These are phyloP conservation scores for Cyanoderma ruficeps DNA, from an alignment of 2,113 vertebrate species.

Conservation along the genomic window DNA sequence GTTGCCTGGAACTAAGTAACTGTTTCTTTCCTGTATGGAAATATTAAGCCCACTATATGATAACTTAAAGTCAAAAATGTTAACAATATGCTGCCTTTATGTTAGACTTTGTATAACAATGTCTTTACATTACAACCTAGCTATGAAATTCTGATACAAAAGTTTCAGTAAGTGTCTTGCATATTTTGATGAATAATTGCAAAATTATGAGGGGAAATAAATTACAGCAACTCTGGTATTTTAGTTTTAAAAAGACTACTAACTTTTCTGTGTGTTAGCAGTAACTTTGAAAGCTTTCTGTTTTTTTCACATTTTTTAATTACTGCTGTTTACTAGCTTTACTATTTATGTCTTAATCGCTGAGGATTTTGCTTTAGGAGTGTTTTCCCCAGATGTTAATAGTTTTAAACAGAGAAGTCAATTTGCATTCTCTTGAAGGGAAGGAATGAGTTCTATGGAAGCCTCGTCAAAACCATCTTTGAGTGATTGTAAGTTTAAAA, in stretches of 20 bases:
- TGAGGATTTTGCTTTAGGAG: neutral
- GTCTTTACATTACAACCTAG: constrained; percentile 37
- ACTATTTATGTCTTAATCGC: neutral
- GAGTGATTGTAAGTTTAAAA: neutral
- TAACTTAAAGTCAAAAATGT: constrained; percentile 66
- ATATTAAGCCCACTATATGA: constrained; percentile 61
- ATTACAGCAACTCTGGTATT: neutral
- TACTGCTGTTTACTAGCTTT: constrained; percentile 27
- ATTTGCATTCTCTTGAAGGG: neutral
- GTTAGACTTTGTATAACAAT: constrained; percentile 20
- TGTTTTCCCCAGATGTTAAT: neutral
- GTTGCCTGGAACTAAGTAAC: constrained; percentile 69
- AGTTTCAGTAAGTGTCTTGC: constrained; percentile 33
- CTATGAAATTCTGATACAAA: constrained; percentile 31
- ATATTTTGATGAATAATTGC: constrained; percentile 44
- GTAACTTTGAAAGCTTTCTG: constrained; percentile 24
- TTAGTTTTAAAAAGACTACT: neutral
- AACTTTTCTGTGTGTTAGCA: constrained; percentile 27
- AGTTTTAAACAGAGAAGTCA: neutral
- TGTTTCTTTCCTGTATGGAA: constrained; percentile 60
- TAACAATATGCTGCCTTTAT: constrained; percentile 39
- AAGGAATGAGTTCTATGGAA: neutral
- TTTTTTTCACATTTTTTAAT: constrained; percentile 35
- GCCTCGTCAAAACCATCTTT: neutral
- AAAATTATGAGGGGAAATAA: constrained; percentile 23